phyloP scores from a whole-genome alignment of 92 coral and sea anemone species.

The Montipora capitata region DNA sequence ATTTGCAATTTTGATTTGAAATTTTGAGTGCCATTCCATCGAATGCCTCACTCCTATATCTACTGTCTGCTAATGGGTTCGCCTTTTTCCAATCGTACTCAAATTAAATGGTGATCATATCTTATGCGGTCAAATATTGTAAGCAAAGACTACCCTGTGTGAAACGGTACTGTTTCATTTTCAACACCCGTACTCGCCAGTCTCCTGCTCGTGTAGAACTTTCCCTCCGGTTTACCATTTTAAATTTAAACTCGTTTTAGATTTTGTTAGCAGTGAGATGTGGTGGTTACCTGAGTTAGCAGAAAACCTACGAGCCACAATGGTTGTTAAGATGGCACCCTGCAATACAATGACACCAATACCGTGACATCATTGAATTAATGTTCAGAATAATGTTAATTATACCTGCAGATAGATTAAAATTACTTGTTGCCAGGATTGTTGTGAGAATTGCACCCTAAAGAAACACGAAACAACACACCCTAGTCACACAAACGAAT shows the following conservation, averaged over 20 bases:
- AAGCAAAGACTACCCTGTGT: too few relatives aligned
- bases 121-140: too few relatives aligned
- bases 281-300: constrained; percentile 98
- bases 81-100: too few relatives aligned
- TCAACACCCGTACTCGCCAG: too few relatives aligned
- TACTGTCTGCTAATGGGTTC: too few relatives aligned
- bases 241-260: constrained; percentile 30
- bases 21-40: too few relatives aligned
- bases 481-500: constrained; percentile 30
- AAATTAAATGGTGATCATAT: too few relatives aligned
- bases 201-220: constrained; percentile 7
- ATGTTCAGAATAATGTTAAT: constrained; percentile 13
- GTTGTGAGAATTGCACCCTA: constrained; percentile 98
- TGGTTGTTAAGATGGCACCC: constrained; percentile 99
- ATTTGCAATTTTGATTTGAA: too few relatives aligned
- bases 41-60: too few relatives aligned
- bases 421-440: constrained; percentile 91
- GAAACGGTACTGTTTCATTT: too few relatives aligned
- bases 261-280: constrained; percentile 13
- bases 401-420: constrained; percentile 73
- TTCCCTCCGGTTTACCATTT: background rate
- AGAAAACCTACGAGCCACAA: constrained; percentile 99
- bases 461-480: constrained; percentile 56
- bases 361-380: constrained; percentile 57
- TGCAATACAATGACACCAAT: constrained; percentile 87